Evolutionary conservation across 1,140 invertebrate species (phyloP), one percentile per base, ranked within the genome.

Genomic region (Penaeus indicus): DNA sequence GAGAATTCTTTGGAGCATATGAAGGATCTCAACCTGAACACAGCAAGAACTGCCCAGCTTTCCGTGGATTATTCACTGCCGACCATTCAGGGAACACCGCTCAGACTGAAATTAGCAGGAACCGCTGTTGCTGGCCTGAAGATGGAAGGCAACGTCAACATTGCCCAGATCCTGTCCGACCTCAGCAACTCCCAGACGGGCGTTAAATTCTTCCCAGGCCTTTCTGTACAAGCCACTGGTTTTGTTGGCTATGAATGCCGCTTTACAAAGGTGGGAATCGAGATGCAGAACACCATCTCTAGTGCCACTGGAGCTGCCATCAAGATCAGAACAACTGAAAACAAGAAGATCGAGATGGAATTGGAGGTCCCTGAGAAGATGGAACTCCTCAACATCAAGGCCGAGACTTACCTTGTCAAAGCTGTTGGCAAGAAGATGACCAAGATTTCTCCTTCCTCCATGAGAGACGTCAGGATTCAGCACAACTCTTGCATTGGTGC

Each of bases 391-490:
- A 54, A 64, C 54, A 60, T 78, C 22, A 77, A 79, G 38, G 78
- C 60, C 42, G 87, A 88, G 32, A 79, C 82, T 0, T 84, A 79
- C 38, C 87, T 88, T 42, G 78, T 88, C 69, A 88, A 64, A 47
- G 54, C 4, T 32, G 38, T 27, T 11, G 72, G 63, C 21, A 82
- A 75, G 32, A 25, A 82, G 10, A 47, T 62, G 79, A 84, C 81
- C 0, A 84, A 83, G 62, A 54, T 88, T 21, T 42, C 63, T n/a
- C 87, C 87, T 38, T 8, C 69, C 3, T 79, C 81, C 81, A 84
- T 88, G 69, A 83, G 47, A 32, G 87, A 88, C 25, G 32, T 84
- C 22, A 88, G 87, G 61, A 32, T 88, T 62, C 42, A 18, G 8
- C 42, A 10, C 3, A 27, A 54, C 0, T 77, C 80, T 10, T 88